A percentile compares a stretch with the other conserved stretches of the same genome.
phyloP scores from a whole-genome alignment of 2,797 vertebrate species.

The Odontamblyopus rebecca region DNA sequence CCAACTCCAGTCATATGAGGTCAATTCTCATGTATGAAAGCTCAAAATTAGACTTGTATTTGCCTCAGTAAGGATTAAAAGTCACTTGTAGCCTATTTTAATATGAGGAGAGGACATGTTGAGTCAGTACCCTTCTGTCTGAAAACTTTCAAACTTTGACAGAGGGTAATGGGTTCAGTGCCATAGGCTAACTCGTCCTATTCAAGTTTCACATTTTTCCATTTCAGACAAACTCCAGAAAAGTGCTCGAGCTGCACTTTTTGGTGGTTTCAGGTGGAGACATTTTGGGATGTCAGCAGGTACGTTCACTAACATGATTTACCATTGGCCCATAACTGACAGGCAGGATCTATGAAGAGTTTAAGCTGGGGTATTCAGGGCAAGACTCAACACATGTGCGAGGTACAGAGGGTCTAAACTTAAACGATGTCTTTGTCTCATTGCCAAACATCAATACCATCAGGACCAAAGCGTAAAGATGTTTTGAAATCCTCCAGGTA shows the following conservation, averaged over 20 bases:
- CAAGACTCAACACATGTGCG: slow-evolving; percentile 49
- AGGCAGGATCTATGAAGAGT: slow-evolving; percentile 33
- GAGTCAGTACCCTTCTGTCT: slow-evolving; percentile 18
- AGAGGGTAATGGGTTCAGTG: slow-evolving; percentile 8
- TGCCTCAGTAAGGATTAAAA: background rate
- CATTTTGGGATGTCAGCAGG: slow-evolving; percentile 43
- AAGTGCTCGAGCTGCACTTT: slow-evolving; percentile 36
- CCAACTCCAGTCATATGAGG: no score
- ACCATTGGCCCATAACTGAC: slow-evolving; percentile 41
- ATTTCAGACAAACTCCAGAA: slow-evolving; percentile 35
- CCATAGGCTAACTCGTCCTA: slow-evolving; percentile 35
- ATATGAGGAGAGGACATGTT: background rate
- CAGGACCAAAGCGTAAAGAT: slow-evolving; percentile 6
- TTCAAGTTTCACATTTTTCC: slow-evolving; percentile 53
- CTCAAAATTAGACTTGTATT: background rate
- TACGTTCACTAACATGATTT: slow-evolving; percentile 51
- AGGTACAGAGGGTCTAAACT: slow-evolving; percentile 17
- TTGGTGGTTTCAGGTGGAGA: slow-evolving; percentile 40
- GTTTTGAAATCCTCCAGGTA: slow-evolving; percentile 21
- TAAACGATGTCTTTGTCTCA: slow-evolving; percentile 41
- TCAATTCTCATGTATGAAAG: no score
- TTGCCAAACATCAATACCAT: slow-evolving; percentile 24
- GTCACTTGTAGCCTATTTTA: background rate
- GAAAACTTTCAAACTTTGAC: slow-evolving; percentile 21
- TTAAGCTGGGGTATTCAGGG: slow-evolving; percentile 20